A percentile compares a stretch with the other conserved stretches of the same genome.
These are phyloP conservation scores for Flexamia atlantica DNA, from an alignment of 2,888 invertebrate species.

Conservation along the genomic window DNA sequence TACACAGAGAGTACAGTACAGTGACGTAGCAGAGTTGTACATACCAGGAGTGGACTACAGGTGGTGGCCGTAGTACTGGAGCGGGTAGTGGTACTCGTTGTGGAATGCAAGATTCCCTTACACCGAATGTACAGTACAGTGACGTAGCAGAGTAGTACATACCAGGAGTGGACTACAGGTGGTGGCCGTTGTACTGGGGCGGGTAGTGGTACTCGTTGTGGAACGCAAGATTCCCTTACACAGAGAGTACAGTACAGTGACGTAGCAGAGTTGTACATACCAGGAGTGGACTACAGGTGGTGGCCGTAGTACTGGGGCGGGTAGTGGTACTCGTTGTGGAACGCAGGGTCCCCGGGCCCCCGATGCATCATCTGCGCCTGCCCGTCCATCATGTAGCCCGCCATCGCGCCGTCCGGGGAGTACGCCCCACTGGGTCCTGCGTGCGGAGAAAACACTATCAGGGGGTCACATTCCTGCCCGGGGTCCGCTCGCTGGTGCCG, in stretches of 20 bases:
- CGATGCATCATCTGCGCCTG: conserved; percentile 98
- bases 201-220: too few relatives aligned
- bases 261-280: conserved; percentile 42
- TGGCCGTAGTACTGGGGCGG: conserved; percentile 96
- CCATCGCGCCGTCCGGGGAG: conserved; percentile 97
- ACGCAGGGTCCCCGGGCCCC: conserved; percentile 94
- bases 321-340: conserved; percentile 96
- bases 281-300: conserved; percentile 82
- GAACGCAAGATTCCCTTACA: too few relatives aligned
- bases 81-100: too few relatives aligned
- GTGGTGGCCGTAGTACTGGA: too few relatives aligned
- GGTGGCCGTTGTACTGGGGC: too few relatives aligned
- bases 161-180: too few relatives aligned
- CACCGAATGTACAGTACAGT: too few relatives aligned
- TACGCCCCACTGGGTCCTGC: conserved; percentile 97
- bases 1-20: too few relatives aligned
- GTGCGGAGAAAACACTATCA: conserved; percentile 91
- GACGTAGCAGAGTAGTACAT: too few relatives aligned
- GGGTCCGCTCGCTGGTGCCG: neutral
- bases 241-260: neutral
- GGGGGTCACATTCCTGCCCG: conserved; percentile 51
- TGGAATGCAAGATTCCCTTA: too few relatives aligned
- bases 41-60: too few relatives aligned
- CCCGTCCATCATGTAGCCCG: conserved; percentile 99
- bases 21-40: too few relatives aligned